Evolutionary conservation across 2,797 vertebrate species (phyloP).

Genomic region (Cheirogaleus major): DNA sequence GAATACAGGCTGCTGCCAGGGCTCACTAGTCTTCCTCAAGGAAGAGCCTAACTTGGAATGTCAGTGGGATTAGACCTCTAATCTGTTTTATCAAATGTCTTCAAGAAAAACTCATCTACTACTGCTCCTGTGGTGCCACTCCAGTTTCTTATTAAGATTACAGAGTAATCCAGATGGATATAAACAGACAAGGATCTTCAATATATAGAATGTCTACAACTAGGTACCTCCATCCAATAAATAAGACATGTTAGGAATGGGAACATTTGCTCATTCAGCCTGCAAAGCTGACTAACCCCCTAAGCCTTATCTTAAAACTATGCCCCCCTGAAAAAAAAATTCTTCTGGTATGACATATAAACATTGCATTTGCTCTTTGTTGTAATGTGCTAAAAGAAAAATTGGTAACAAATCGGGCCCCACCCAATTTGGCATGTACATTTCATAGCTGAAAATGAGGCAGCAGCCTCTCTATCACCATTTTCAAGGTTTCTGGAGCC

Average conservation of each 20-base stretch:
- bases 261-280: neutral
- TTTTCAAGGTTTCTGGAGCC: neutral
- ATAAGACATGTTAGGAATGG: neutral
- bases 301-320: neutral
- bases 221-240: neutral
- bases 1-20: neutral
- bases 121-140: neutral
- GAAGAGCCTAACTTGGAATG: neutral
- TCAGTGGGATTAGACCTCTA: neutral
- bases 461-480: rapidly evolving
- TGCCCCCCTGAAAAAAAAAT: neutral
- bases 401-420: neutral
- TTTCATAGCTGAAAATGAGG: neutral
- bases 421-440: too few relatives aligned
- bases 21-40: neutral
- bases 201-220: neutral
- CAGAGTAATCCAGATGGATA: neutral
- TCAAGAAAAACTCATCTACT: neutral
- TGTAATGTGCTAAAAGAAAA: neutral
- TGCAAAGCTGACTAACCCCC: neutral
- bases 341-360: neutral
- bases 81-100: neutral
- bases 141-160: neutral
- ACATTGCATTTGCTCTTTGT: neutral
- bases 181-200: neutral